Evolutionary conservation across 2,888 invertebrate species (phyloP).

Genomic region (Hypolimnas misippus): DNA sequence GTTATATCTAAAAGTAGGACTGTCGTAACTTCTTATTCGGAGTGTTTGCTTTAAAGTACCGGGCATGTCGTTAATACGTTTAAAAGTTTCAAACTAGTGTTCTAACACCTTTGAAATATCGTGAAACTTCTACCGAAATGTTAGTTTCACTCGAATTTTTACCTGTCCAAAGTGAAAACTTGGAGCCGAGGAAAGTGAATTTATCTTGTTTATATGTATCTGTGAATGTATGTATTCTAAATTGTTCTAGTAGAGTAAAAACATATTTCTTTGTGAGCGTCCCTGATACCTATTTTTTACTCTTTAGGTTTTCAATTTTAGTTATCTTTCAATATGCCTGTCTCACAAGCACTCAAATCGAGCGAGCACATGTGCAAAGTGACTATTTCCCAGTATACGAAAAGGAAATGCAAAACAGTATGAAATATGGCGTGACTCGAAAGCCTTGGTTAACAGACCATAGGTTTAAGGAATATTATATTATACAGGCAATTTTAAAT

Average conservation of each 20-base stretch:
- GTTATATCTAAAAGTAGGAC: conserved; percentile 3
- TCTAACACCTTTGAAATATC: conserved; percentile 4
- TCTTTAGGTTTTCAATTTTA: neutral
- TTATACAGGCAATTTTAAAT: too few species aligned
- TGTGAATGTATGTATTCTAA: neutral
- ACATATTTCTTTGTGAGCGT: too few species aligned
- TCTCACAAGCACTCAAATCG: conserved; percentile 17
- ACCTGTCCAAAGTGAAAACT: neutral
- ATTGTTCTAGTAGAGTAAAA: too few species aligned
- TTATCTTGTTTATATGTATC: neutral
- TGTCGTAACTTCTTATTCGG: conserved; percentile 4
- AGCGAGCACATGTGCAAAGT: conserved; percentile 43
- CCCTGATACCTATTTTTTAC: too few species aligned
- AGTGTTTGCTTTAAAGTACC: conserved; percentile 2
- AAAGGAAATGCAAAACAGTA: conserved; percentile 53
- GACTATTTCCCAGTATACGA: conserved; percentile 59
- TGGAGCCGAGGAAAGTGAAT: neutral
- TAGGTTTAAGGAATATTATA: neutral
- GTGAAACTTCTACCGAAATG: conserved; percentile 4
- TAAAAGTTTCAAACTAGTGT: neutral
- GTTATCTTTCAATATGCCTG: neutral
- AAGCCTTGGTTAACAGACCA: neutral
- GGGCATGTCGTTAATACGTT: conserved; percentile 6
- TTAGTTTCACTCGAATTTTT: neutral
- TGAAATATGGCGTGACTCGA: conserved; percentile 61